A percentile compares a stretch with the other conserved stretches of the same genome.
phyloP scores from a whole-genome alignment of 2,113 vertebrate species.

The Dromiciops gliroides region DNA sequence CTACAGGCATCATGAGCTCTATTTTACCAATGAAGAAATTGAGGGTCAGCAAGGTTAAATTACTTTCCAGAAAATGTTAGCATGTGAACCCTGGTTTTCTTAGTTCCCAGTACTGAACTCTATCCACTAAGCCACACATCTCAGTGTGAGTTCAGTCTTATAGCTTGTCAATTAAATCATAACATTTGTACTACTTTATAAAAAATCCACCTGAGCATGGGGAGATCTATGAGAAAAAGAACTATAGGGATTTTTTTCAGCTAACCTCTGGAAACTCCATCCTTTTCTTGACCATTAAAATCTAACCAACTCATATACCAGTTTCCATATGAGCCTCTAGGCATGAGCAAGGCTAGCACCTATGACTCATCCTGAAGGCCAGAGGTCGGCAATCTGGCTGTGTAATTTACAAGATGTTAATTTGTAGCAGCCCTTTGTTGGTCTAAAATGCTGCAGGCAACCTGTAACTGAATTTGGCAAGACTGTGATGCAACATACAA shows the following conservation, averaged over 20 bases:
- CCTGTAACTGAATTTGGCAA: slow-evolving; percentile 7
- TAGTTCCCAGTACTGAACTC: not conserved
- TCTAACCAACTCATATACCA: slow-evolving; percentile 28
- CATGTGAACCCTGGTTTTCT: not conserved
- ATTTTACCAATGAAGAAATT: not conserved
- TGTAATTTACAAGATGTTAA: slow-evolving; percentile 16
- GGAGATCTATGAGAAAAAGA: slow-evolving; percentile 29
- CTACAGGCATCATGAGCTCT: not conserved
- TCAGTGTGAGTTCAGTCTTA: not conserved
- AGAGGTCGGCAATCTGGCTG: not conserved
- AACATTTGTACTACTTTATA: slow-evolving; percentile 12
- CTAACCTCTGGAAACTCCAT: not conserved
- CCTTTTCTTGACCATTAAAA: not conserved
- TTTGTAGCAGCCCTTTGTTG: not conserved
- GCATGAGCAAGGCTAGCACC: not conserved
- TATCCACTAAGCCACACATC: not conserved
- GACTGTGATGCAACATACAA: not conserved
- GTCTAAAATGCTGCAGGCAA: slow-evolving; percentile 8
- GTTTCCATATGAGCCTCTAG: slow-evolving; percentile 10
- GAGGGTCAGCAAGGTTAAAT: not conserved
- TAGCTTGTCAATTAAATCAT: not conserved
- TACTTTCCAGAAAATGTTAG: not conserved
- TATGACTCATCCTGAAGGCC: not conserved
- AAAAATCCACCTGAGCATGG: not conserved
- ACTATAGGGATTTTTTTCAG: slow-evolving; percentile 51